These are phyloP conservation scores for Uropsilus gracilis DNA, from an alignment of 2,113 vertebrate genomes.

Conservation along the genomic window DNA sequence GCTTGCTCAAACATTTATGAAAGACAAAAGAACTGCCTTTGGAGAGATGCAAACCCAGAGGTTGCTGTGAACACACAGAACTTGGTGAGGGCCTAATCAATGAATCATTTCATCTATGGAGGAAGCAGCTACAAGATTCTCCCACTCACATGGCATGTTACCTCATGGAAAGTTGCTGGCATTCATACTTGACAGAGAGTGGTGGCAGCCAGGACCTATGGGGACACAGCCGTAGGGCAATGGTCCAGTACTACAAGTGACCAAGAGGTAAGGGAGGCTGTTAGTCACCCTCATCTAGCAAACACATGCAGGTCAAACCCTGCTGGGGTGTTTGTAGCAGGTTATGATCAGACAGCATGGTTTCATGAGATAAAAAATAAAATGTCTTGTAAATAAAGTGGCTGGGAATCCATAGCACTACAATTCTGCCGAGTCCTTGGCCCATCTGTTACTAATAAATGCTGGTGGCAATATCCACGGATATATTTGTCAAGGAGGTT, in stretches of 20 bases:
- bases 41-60: background rate
- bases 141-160: background rate
- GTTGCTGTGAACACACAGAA: background rate
- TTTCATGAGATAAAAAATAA: background rate
- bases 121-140: background rate
- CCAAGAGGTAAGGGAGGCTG: background rate
- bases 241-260: background rate
- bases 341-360: background rate
- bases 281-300: background rate
- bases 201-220: background rate
- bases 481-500: slow-evolving; percentile 22
- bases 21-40: background rate
- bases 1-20: background rate
- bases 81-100: background rate
- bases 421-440: background rate
- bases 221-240: background rate
- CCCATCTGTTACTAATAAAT: slow-evolving; percentile 62
- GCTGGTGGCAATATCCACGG: background rate
- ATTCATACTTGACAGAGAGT: background rate
- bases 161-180: background rate
- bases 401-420: background rate
- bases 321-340: background rate
- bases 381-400: background rate
- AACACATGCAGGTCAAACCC: background rate
- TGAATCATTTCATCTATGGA: background rate